Evolutionary conservation across 2,888 invertebrate genomes (phyloP).

Genomic region (Zonitis immaculata): DNA sequence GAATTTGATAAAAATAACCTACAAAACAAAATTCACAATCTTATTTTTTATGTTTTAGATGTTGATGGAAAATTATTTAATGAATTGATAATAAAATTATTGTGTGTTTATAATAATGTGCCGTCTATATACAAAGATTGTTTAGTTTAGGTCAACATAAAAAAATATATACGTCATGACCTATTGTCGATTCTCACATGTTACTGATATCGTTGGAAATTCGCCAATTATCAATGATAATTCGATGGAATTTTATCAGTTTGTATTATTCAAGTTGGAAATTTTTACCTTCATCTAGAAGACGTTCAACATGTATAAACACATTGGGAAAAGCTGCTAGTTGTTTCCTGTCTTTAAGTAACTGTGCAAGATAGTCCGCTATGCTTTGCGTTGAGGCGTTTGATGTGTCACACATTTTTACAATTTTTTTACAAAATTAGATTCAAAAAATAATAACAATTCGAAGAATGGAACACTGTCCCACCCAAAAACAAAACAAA

Average conservation of each 20-base stretch:
- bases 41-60: too few species aligned
- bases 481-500: neutral
- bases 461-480: neutral
- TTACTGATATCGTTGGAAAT: slow-evolving; percentile 31
- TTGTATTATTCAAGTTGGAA: neutral
- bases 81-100: too few species aligned
- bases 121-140: too few species aligned
- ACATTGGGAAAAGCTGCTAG: slow-evolving; percentile 99
- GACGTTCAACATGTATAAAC: slow-evolving; percentile 98
- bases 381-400: slow-evolving; percentile 82
- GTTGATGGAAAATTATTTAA: too few species aligned
- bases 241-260: neutral
- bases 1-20: neutral
- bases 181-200: slow-evolving; percentile 33
- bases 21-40: neutral
- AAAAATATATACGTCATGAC: slow-evolving; percentile 27
- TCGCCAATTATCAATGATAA: slow-evolving; percentile 12
- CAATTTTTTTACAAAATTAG: neutral
- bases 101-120: too few species aligned
- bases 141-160: neutral
- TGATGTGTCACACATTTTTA: slow-evolving; percentile 46
- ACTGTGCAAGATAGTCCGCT: slow-evolving; percentile 99
- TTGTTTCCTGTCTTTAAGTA: slow-evolving; percentile 99
- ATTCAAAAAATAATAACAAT: neutral
- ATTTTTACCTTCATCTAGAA: slow-evolving; percentile 94